phyloP scores from a whole-genome alignment of 2,113 vertebrate genomes.

The Numenius arquata region DNA sequence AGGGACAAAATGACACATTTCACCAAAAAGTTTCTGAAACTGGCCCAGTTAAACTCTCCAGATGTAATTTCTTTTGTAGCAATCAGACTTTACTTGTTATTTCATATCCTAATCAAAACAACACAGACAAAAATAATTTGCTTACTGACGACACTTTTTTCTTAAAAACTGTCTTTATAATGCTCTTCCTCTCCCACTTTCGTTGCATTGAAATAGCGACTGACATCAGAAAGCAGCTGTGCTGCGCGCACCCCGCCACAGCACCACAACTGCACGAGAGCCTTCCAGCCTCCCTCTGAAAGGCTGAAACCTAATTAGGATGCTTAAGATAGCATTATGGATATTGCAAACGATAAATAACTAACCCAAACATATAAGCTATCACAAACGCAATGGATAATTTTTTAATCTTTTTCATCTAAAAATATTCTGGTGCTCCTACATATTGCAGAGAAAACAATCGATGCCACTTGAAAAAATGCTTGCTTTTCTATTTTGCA shows the following conservation, averaged over 20 bases:
- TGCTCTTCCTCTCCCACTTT: constrained; percentile 63
- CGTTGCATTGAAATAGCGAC: constrained; percentile 50
- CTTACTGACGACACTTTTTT: constrained; percentile 65
- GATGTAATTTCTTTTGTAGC: constrained; percentile 69
- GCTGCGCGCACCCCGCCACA: neutral
- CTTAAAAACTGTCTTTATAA: constrained; percentile 55
- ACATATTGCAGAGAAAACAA: constrained; percentile 31
- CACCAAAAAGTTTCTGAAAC: constrained; percentile 35
- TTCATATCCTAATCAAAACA: constrained; percentile 69
- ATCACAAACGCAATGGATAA: constrained; percentile 27
- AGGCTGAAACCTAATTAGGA: constrained; percentile 57
- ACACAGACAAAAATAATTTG: constrained; percentile 68
- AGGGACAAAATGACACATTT: neutral
- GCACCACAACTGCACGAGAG: constrained; percentile 56
- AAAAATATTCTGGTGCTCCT: constrained; percentile 52
- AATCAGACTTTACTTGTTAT: constrained; percentile 70
- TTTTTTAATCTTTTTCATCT: constrained; percentile 58
- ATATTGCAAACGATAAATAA: constrained; percentile 30
- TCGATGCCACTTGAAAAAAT: constrained; percentile 20
- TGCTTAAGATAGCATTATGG: constrained; percentile 55
- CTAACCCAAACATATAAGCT: constrained; percentile 50
- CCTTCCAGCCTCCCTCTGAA: constrained; percentile 22
- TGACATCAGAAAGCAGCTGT: constrained; percentile 72
- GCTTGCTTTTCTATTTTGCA: constrained; percentile 41
- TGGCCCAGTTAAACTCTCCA: constrained; percentile 60